phyloP scores from a whole-genome alignment of 1,140 invertebrate genomes.

The Ylistrum balloti region DNA sequence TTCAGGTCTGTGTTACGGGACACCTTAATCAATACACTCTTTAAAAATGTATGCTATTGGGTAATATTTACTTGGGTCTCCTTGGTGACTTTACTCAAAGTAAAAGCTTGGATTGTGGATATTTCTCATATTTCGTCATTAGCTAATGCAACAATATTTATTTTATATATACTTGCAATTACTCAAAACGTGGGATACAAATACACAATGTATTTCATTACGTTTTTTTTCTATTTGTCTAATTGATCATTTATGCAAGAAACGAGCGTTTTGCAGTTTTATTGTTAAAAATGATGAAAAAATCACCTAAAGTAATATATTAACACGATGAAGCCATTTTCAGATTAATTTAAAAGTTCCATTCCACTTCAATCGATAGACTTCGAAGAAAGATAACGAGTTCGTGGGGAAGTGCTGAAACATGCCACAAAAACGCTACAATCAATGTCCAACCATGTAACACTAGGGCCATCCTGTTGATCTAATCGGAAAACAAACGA shows the following conservation, averaged over 20 bases:
- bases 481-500: background rate
- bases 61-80: background rate
- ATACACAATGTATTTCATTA: background rate
- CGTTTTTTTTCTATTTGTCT: background rate
- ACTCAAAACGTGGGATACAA: background rate
- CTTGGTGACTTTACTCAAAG: background rate
- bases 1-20: background rate
- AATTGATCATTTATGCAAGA: no score
- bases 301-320: background rate
- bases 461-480: background rate
- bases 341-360: background rate
- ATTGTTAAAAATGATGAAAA: background rate
- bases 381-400: background rate
- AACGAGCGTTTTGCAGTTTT: background rate
- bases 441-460: background rate
- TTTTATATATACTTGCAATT: background rate
- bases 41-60: background rate
- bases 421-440: background rate
- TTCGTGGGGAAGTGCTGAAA: background rate
- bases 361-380: background rate
- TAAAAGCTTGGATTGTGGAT: background rate
- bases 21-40: background rate
- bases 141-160: background rate
- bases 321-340: background rate
- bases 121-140: constrained; percentile 1